Evolutionary conservation across 2,888 invertebrate genomes (phyloP).

Genomic region (Pseudanteris insignis): DNA sequence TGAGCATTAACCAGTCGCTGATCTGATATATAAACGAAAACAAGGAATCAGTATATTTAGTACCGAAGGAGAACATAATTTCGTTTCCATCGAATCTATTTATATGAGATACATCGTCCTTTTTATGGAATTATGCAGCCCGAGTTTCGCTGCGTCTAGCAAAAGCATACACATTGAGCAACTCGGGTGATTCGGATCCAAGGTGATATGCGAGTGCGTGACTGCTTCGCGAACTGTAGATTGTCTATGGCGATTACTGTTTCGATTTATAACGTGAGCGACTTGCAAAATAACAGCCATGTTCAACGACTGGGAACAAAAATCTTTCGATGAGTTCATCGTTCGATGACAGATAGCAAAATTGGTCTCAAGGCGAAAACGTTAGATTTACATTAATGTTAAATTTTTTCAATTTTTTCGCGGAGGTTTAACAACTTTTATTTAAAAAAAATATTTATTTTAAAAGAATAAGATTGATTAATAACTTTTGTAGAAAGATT

Average conservation of each 20-base stretch:
- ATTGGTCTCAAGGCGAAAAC: too few relatives aligned
- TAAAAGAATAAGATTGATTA: too few relatives aligned
- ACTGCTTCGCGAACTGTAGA: conserved; percentile 22
- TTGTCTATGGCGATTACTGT: conserved; percentile 17
- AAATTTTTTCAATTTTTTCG: too few relatives aligned
- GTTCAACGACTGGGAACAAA: conserved; percentile 5
- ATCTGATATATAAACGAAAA: not conserved
- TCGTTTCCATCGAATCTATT: too few relatives aligned
- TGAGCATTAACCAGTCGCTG: too few relatives aligned
- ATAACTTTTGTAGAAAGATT: too few relatives aligned
- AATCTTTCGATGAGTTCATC: conserved; percentile 15
- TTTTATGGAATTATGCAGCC: conserved; percentile 4
- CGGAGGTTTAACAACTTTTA: too few relatives aligned
- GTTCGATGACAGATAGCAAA: conserved; percentile 10
- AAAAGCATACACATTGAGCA: conserved; percentile 16
- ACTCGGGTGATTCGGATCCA: conserved; percentile 12
- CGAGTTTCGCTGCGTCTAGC: conserved; percentile 4
- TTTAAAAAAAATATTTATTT: too few relatives aligned
- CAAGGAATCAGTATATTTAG: too few relatives aligned
- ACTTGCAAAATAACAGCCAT: conserved; percentile 11
- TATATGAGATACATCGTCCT: too few relatives aligned
- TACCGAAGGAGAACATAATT: too few relatives aligned
- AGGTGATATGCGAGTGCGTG: conserved; percentile 24
- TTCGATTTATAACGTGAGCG: conserved; percentile 18
- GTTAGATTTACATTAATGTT: too few relatives aligned